These are phyloP conservation scores for Mormyrus hasselquistii DNA, from an alignment of 2,797 vertebrate genomes.

Conservation along the genomic window DNA sequence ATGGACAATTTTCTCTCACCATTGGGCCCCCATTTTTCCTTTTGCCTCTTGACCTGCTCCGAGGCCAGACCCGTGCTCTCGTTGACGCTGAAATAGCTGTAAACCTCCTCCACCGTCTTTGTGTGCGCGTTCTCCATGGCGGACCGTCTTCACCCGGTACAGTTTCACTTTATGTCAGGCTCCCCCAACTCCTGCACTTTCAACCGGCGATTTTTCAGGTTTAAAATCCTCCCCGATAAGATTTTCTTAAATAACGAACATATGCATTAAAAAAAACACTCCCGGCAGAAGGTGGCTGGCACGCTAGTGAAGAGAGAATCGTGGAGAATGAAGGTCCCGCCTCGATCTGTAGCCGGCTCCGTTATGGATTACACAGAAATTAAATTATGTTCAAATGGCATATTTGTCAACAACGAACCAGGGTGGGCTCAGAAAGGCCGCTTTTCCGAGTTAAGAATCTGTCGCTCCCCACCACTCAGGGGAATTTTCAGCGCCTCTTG, in stretches of 20 bases:
- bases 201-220: not conserved
- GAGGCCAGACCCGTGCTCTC: constrained; percentile 90
- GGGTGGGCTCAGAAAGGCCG: not conserved
- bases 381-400: not conserved
- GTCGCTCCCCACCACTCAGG: not conserved
- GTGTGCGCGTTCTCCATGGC: constrained; percentile 98
- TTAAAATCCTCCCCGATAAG: not conserved
- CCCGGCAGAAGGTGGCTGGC: not conserved
- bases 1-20: constrained; percentile 65
- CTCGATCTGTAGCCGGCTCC: not conserved
- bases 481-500: not conserved
- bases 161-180: constrained; percentile 31
- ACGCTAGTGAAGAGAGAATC: not conserved
- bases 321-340: not conserved
- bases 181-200: not conserved
- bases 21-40: constrained; percentile 88
- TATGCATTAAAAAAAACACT: not conserved
- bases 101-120: constrained; percentile 97
- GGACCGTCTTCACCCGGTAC: constrained; percentile 32
- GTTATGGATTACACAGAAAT: not conserved
- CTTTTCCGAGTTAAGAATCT: not conserved
- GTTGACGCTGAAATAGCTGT: constrained; percentile 86
- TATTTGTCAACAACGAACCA: not conserved
- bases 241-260: not conserved
- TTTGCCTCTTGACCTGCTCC: constrained; percentile 90